phyloP scores from a whole-genome alignment of 1,140 invertebrate species.

The Chymomyza costata region DNA sequence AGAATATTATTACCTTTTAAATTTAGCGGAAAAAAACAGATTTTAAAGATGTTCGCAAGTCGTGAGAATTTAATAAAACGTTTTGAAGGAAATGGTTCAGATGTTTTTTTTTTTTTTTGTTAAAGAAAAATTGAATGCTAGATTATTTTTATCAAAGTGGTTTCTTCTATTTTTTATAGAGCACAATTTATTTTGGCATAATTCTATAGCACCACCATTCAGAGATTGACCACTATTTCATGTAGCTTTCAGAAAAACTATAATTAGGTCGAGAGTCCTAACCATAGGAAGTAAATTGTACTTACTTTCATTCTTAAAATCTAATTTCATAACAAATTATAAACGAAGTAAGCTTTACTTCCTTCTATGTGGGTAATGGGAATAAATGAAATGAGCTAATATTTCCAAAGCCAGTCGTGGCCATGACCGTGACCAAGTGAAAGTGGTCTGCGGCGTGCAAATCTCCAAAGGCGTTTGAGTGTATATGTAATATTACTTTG shows the following conservation, averaged over 20 bases:
- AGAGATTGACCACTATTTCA: no score
- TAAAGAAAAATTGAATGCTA: no score
- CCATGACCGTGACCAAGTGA: constrained; percentile 67
- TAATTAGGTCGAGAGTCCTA: no score
- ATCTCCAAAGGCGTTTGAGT: constrained; percentile 5
- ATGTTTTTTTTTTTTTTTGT: no score
- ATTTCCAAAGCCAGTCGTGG: constrained; percentile 25
- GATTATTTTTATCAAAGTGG: no score
- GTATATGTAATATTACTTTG: constrained; percentile 41
- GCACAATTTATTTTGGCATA: no score
- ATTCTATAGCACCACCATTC: no score
- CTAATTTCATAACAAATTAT: constrained; percentile 66
- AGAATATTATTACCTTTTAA: constrained; percentile 56
- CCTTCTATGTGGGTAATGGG: constrained; percentile 4
- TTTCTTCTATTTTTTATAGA: no score
- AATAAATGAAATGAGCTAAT: constrained; percentile 40
- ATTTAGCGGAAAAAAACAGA: constrained; percentile 26
- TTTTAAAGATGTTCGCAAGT: constrained; percentile 31
- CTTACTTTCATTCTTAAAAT: constrained; percentile 56
- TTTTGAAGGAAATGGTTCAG: no score
- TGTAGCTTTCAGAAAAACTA: no score
- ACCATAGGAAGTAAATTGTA: no score
- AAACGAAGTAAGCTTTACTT: constrained; percentile 27
- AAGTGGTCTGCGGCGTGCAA: constrained; percentile 31
- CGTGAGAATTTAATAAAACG: no score